A percentile compares a stretch with the other conserved stretches of the same genome.
Conservation (phyloP, 2,888 invertebrate species). For the Drosophila leonis region DNA sequence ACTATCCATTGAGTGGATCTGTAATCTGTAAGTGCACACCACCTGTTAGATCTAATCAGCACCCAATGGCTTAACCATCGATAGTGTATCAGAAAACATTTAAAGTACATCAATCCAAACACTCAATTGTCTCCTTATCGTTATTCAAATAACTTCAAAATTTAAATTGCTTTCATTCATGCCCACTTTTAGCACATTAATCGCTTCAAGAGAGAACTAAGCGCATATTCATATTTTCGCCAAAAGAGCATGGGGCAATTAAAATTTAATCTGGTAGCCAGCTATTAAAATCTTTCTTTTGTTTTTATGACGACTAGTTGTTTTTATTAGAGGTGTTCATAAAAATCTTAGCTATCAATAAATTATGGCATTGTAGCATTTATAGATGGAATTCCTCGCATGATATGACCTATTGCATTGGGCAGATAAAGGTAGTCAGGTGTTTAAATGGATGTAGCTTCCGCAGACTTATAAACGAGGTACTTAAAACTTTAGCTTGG, state of each 20-base stretch:
- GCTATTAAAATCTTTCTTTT: conserved; percentile 42
- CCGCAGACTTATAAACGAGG: conserved; percentile 28
- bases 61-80: conserved; percentile 10
- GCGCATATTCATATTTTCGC: not conserved
- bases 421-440: conserved; percentile 21
- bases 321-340: no score
- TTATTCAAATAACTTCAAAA: conserved; percentile 1
- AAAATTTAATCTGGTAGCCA: not conserved
- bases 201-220: not conserved
- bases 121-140: conserved; percentile 4
- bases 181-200: not conserved
- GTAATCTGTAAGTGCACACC: conserved; percentile 42
- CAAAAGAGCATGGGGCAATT: not conserved
- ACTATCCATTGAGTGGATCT: conserved; percentile 55
- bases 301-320: no score
- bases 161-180: not conserved
- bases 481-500: conserved; percentile 1
- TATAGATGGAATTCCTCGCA: conserved; percentile 10
- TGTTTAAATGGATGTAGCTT: conserved; percentile 14
- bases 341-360: conserved; percentile 36
- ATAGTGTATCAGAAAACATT: conserved; percentile 22
- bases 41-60: conserved; percentile 58
- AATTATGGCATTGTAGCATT: conserved; percentile 37
- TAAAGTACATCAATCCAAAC: conserved; percentile 13
- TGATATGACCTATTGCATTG: conserved; percentile 15